Evolutionary conservation across 2,113 vertebrate genomes (phyloP).

Genomic region (Mormyrus lacerda): DNA sequence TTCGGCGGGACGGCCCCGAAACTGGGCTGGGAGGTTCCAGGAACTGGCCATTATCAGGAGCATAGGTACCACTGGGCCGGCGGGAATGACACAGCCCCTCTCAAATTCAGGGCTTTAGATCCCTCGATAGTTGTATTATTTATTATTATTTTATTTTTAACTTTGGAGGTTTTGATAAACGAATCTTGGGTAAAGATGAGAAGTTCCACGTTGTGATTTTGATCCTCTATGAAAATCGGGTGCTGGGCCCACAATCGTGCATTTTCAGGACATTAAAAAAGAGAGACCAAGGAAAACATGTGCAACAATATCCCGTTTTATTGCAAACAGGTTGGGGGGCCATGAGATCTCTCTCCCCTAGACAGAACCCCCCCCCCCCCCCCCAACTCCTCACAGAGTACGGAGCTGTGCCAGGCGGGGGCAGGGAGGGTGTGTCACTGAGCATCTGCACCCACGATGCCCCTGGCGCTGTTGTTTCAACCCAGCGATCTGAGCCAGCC

Average conservation of each 20-base stretch:
- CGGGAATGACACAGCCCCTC: background rate
- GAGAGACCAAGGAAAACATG: slow-evolving; percentile 38
- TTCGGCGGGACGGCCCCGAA: background rate
- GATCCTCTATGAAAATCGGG: background rate
- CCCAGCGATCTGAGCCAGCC: slow-evolving; percentile 56
- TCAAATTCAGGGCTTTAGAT: background rate
- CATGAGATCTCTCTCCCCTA: slow-evolving; percentile 38
- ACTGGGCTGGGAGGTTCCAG: background rate
- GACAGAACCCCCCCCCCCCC: slow-evolving; percentile 33
- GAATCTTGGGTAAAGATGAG: background rate
- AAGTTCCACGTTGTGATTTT: background rate
- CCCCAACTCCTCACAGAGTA: slow-evolving; percentile 27
- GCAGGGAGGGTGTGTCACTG: slow-evolving; percentile 22
- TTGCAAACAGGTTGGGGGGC: slow-evolving; percentile 45
- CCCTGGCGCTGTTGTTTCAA: slow-evolving; percentile 56
- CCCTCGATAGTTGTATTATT: background rate
- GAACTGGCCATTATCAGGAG: background rate
- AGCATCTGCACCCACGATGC: slow-evolving; percentile 54
- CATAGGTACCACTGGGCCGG: background rate
- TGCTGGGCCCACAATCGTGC: slow-evolving; percentile 30
- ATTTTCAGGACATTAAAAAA: background rate
- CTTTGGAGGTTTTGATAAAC: background rate
- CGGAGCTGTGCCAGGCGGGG: slow-evolving; percentile 44
- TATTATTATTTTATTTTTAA: background rate
- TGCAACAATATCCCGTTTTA: slow-evolving; percentile 50